phyloP scores from a whole-genome alignment of 2,113 vertebrate genomes.

The Arvicanthis niloticus region DNA sequence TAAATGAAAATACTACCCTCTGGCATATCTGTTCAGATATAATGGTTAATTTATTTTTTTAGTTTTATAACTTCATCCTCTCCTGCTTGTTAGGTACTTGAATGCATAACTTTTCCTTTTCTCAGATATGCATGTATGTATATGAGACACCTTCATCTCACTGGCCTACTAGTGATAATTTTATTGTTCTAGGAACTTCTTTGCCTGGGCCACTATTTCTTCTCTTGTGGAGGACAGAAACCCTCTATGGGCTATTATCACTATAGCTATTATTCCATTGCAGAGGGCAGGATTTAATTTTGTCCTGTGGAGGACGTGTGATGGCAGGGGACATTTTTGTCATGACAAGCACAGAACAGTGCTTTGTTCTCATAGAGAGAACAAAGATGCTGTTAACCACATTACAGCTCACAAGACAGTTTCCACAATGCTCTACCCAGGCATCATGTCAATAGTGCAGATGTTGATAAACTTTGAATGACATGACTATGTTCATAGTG shows the following conservation, averaged over 20 bases:
- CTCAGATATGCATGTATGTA: neutral
- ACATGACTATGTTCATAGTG: neutral
- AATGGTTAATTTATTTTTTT: constrained; percentile 76
- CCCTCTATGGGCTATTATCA: neutral
- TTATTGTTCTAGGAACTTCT: neutral
- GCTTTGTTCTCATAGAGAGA: neutral
- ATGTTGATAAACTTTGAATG: neutral
- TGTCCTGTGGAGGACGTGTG: neutral
- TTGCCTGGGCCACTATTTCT: neutral
- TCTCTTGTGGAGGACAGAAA: neutral
- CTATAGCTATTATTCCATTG: neutral
- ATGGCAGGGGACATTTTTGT: neutral
- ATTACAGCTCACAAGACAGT: neutral
- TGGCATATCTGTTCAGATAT: constrained; percentile 75
- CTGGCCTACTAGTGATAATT: constrained; percentile 1
- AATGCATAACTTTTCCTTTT: constrained; percentile 47
- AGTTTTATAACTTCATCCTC: constrained; percentile 64
- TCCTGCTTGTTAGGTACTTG: constrained; percentile 53
- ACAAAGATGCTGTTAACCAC: neutral
- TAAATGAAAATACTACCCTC: constrained; percentile 81
- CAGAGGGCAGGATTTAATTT: neutral
- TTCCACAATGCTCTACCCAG: neutral
- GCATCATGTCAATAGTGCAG: neutral
- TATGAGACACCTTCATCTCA: constrained; percentile 44
- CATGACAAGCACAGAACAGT: neutral